Evolutionary conservation across 2,888 invertebrate species (phyloP).

Genomic region (Aromia moschata): DNA sequence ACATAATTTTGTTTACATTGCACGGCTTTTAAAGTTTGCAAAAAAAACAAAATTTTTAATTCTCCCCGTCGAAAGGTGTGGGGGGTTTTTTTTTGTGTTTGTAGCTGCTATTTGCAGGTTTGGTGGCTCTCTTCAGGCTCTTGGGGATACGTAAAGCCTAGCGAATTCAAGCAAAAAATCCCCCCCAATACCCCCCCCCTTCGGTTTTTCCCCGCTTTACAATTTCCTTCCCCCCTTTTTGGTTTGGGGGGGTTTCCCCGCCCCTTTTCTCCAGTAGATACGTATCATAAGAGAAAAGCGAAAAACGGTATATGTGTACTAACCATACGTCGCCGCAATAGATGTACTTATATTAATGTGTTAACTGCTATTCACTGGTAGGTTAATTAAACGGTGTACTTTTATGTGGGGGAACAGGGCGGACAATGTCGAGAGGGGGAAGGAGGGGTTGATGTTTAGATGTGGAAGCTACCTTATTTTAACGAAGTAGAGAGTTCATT

Average conservation of each 20-base stretch:
- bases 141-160: conserved; percentile 83
- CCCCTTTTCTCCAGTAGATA: conserved; percentile 88
- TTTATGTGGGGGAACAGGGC: no score
- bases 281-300: conserved; percentile 89
- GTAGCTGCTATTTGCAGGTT: conserved; percentile 70
- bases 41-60: no score
- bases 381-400: no score
- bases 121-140: conserved; percentile 86
- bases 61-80: no score
- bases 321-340: conserved; percentile 99
- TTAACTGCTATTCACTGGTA: conserved; percentile 96
- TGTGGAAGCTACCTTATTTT: no score
- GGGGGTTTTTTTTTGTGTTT: conserved; percentile 12
- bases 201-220: no score
- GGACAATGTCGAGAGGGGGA: not conserved
- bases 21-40: no score
- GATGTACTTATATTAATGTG: conserved; percentile 97
- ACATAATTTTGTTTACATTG: no score
- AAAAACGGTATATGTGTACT: conserved; percentile 89
- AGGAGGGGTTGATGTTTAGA: not conserved
- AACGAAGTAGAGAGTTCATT: no score
- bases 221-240: no score
- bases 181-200: no score
- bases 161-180: conserved; percentile 79
- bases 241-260: conserved; percentile 92